These are phyloP conservation scores for Diachasma alloeum DNA, from an alignment of 1,140 invertebrate genomes.

Conservation along the genomic window DNA sequence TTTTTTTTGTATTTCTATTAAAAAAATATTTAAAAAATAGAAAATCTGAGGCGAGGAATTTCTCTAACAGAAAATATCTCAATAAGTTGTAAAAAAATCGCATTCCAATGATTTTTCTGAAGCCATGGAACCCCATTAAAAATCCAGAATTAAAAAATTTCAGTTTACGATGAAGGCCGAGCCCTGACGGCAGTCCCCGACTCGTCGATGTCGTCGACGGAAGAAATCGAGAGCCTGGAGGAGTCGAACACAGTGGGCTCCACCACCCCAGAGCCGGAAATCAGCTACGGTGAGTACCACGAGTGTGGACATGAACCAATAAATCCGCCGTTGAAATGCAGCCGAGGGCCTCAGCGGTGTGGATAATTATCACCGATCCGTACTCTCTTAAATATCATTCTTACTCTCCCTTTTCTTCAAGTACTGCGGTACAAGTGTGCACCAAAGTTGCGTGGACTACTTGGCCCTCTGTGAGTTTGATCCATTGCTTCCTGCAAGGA, in stretches of 20 bases:
- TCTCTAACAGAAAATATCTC: too few relatives aligned
- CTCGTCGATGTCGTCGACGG: slow-evolving; percentile 51
- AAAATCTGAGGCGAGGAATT: too few relatives aligned
- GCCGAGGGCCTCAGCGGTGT: neutral
- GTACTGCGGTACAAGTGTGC: slow-evolving; percentile 3
- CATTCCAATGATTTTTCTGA: too few relatives aligned
- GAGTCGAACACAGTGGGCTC: slow-evolving; percentile 49
- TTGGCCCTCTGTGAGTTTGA: slow-evolving; percentile 48
- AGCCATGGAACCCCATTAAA: too few relatives aligned
- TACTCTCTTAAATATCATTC: neutral
- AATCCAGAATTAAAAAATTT: neutral
- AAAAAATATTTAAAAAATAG: too few relatives aligned
- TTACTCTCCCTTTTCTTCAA: slow-evolving; percentile 10
- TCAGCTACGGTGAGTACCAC: slow-evolving; percentile 51
- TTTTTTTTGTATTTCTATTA: too few relatives aligned
- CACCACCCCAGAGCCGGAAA: slow-evolving; percentile 50
- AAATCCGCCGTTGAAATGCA: neutral
- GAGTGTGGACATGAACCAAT: neutral
- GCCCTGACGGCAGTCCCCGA: slow-evolving; percentile 48
- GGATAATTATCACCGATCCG: slow-evolving; percentile 5
- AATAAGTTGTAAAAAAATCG: too few relatives aligned
- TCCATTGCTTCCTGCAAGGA: slow-evolving; percentile 60
- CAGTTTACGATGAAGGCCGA: slow-evolving; percentile 45
- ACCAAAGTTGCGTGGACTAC: slow-evolving; percentile 24
- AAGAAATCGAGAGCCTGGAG: slow-evolving; percentile 49